Evolutionary conservation across 2,113 vertebrate genomes (phyloP).

Genomic region (Pterophyllum scalare): DNA sequence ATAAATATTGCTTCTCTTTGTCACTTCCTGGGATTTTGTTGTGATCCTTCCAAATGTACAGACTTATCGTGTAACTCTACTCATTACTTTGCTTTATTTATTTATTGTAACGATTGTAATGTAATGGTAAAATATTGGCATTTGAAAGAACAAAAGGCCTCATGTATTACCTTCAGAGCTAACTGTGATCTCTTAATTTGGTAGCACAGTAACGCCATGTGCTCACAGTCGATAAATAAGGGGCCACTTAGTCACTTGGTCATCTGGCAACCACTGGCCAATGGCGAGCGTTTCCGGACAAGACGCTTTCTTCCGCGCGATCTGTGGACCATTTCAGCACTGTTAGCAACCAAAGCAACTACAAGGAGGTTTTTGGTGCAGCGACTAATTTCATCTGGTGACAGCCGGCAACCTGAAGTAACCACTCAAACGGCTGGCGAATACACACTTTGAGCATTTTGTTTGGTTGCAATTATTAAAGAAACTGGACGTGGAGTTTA

Average conservation of each 20-base stretch:
- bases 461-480: neutral
- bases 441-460: neutral
- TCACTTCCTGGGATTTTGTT: neutral
- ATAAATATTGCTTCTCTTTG: conserved; percentile 5
- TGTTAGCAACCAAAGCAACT: too few relatives aligned
- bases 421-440: too few relatives aligned
- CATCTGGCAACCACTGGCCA: neutral
- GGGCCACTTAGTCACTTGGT: neutral
- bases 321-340: too few relatives aligned
- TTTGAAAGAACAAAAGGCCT: neutral
- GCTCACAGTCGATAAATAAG: neutral
- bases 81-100: neutral
- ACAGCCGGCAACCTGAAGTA: too few relatives aligned
- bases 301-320: too few relatives aligned
- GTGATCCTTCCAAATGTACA: neutral
- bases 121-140: neutral
- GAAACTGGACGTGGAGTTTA: neutral
- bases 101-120: neutral
- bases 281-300: too few relatives aligned
- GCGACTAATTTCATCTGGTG: too few relatives aligned
- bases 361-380: too few relatives aligned
- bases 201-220: neutral
- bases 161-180: too few relatives aligned
- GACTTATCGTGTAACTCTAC: neutral
- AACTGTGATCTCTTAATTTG: neutral